Evolutionary conservation across 2,797 vertebrate genomes (phyloP), one percentile per base, ranked within the genome.

Genomic region (Borostomias antarcticus): DNA sequence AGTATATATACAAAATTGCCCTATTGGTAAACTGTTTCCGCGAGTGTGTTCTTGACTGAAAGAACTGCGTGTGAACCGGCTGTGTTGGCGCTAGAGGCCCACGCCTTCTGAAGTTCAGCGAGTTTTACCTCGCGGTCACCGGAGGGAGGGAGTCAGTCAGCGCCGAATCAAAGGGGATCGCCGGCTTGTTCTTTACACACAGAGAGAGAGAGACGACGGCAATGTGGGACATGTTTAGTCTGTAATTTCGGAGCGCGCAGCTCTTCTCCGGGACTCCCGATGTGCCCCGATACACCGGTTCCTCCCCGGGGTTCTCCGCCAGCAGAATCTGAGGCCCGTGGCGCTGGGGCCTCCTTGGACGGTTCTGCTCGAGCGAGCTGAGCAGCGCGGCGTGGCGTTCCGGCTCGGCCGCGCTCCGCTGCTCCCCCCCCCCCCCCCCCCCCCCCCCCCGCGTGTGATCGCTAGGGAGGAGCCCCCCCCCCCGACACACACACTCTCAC

Each of bases 361-460:
- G 25, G 6, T 3, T 56, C 7, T 43, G 26, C 17, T 15, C 17
- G 52, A 29, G 19, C 47, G 21, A 13, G 28, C 57, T 58, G 33
- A 58, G 52, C 21, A 5, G 51, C 5, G 29, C 54, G n/a, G 64
- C 4, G 13, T 17, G n/a, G 9, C 28, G 28, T 54, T 51, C 25
- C 35, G 29, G 28, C 25, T 29, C 13, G 1, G 62, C 51, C 25
- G 19, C 52, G 51, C 62, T 64, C 62, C n/a, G 35, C 25, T 56
- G 62, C 62, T 54, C 35, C 40, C 64, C 29, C 57, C 40, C n/a
- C n/a, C 51, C 25, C 19, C 52, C 33, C 62, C 56, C 62, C n/a
- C 25, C 25, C 43, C 50, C 62, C 43, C 35, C 40, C 64, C 29
- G 47, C 40, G 32, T 58, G 53, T 58, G 26, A 47, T 66, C 45